Evolutionary conservation across 2,797 vertebrate species (phyloP).

Genomic region (Oryzias sinensis): DNA sequence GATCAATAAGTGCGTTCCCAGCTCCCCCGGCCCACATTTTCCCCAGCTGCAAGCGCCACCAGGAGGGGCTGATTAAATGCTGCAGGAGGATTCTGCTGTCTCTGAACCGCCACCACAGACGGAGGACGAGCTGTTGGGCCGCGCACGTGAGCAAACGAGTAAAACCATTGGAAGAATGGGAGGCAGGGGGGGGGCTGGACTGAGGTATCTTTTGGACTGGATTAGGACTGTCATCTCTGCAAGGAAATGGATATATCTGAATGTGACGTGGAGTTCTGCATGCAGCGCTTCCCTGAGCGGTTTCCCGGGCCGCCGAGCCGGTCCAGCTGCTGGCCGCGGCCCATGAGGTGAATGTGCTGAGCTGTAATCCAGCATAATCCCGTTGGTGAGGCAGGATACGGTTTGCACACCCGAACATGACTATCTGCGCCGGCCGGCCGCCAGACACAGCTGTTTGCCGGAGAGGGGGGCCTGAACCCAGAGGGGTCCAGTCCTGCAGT

Average conservation of each 20-base stretch:
- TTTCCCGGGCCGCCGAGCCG: constrained; percentile 30
- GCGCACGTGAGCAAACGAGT: constrained; percentile 32
- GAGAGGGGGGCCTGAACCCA: constrained; percentile 47
- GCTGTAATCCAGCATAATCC: constrained; percentile 83
- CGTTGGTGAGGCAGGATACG: constrained; percentile 71
- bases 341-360: constrained; percentile 75
- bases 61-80: constrained; percentile 75
- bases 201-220: constrained; percentile 57
- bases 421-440: constrained; percentile 41
- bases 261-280: constrained; percentile 49
- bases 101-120: constrained; percentile 63
- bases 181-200: constrained; percentile 11
- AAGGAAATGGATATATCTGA: constrained; percentile 69
- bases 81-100: constrained; percentile 64
- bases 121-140: constrained; percentile 49
- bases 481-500: constrained; percentile 27
- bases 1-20: constrained; percentile 70
- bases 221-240: constrained; percentile 67
- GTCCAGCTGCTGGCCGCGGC: constrained; percentile 57
- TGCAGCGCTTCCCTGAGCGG: constrained; percentile 31
- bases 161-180: constrained; percentile 17
- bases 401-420: constrained; percentile 69
- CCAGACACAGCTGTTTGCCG: constrained; percentile 47
- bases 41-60: constrained; percentile 39
- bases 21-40: constrained; percentile 53